Conservation (phyloP, 2,888 invertebrate species). For the Caenorhabditis sp. region DNA sequence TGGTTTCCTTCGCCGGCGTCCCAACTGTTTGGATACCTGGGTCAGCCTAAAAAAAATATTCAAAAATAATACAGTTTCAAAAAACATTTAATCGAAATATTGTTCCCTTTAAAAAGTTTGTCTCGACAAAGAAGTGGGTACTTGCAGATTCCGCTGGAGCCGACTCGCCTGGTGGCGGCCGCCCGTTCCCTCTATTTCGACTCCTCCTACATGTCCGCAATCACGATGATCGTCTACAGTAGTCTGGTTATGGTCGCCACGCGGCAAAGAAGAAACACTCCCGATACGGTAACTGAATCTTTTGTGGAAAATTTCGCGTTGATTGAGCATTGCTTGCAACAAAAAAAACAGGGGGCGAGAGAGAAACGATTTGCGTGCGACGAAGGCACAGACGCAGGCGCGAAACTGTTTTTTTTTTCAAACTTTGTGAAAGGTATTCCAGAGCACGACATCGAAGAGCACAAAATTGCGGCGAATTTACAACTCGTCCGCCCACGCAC, state of each 20-base stretch:
- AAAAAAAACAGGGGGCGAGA: too few species aligned
- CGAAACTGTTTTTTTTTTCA: not conserved
- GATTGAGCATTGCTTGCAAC: too few species aligned
- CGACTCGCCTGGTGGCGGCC: slow-evolving; percentile 46
- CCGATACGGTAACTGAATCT: slow-evolving; percentile 68
- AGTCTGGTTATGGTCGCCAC: slow-evolving; percentile 61
- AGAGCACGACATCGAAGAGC: slow-evolving; percentile 12
- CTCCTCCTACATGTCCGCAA: slow-evolving; percentile 60
- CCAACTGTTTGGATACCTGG: too few species aligned
- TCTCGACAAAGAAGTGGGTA: too few species aligned
- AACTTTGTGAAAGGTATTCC: too few species aligned
- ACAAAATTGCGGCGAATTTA: slow-evolving; percentile 37
- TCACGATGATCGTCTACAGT: slow-evolving; percentile 65
- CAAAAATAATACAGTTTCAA: too few species aligned
- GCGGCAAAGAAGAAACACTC: slow-evolving; percentile 57
- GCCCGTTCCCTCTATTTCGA: slow-evolving; percentile 69
- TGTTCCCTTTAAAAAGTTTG: too few species aligned
- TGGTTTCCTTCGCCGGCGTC: too few species aligned
- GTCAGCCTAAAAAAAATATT: too few species aligned
- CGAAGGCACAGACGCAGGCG: too few species aligned
- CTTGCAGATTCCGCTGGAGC: slow-evolving; percentile 50
- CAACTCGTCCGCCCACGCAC: slow-evolving; percentile 39
- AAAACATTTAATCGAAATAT: not conserved
- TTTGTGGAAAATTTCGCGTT: too few species aligned
- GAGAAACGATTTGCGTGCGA: too few species aligned